Percentiles rank a stretch among this genome's conserved stretches.
These are phyloP conservation scores for Drosophila diplacantha DNA, from an alignment of 2,888 invertebrate genomes.

Conservation along the genomic window DNA sequence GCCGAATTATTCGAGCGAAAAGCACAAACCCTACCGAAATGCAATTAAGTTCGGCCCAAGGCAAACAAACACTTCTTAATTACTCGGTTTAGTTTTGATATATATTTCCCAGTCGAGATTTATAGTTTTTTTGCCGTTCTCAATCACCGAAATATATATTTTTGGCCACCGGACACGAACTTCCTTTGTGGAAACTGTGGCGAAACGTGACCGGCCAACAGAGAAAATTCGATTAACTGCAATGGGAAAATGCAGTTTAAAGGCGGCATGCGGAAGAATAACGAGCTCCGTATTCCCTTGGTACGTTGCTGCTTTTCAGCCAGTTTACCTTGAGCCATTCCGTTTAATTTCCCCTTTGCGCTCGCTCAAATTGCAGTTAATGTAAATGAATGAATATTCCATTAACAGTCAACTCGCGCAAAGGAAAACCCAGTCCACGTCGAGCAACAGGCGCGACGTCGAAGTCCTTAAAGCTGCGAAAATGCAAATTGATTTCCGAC, in stretches of 20 bases:
- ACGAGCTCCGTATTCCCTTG: neutral
- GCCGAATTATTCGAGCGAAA: constrained; percentile 20
- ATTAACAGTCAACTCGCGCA: constrained; percentile 37
- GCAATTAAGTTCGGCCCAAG: constrained; percentile 39
- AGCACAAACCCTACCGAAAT: constrained; percentile 28
- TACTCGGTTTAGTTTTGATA: constrained; percentile 42
- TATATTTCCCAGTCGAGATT: constrained; percentile 38
- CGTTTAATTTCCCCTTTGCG: constrained; percentile 45
- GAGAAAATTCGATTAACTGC: constrained; percentile 28
- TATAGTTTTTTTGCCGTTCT: constrained; percentile 22
- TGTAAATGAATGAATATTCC: constrained; percentile 50
- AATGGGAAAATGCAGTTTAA: constrained; percentile 11
- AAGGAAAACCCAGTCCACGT: constrained; percentile 6
- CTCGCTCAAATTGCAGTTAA: constrained; percentile 44
- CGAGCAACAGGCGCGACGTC: constrained; percentile 10
- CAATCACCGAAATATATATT: constrained; percentile 22
- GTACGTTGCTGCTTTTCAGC: constrained; percentile 1
- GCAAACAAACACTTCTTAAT: constrained; percentile 46
- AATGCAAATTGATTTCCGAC: constrained; percentile 39
- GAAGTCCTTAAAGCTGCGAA: constrained; percentile 17
- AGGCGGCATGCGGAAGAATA: constrained; percentile 14
- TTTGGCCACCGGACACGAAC: constrained; percentile 24
- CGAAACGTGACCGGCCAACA: constrained; percentile 28
- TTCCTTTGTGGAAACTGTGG: constrained; percentile 7
- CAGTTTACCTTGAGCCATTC: constrained; percentile 15